A percentile compares a stretch with the other conserved stretches of the same genome.
These are phyloP conservation scores for Gallinago paraguaiae DNA, from an alignment of 2,113 vertebrate genomes.

Conservation along the genomic window DNA sequence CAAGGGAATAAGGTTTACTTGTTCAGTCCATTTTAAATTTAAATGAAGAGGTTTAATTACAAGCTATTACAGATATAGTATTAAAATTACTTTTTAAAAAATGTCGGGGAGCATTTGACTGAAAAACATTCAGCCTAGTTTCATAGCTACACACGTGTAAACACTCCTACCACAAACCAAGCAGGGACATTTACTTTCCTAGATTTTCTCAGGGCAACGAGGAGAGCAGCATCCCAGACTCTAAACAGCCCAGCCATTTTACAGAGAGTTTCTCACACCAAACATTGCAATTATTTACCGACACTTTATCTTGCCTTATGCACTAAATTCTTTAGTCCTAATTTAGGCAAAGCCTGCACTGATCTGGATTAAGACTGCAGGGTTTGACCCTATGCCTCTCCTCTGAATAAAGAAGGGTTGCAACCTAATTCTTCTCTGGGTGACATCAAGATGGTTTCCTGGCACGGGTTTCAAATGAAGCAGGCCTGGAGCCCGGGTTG, in stretches of 20 bases:
- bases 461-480: neutral
- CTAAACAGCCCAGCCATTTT: neutral
- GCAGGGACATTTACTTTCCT: neutral
- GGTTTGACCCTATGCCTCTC: neutral
- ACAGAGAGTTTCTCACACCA: neutral
- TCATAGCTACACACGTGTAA: neutral
- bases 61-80: neutral
- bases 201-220: neutral
- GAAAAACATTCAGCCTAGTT: neutral
- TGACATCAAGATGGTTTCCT: neutral
- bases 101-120: neutral
- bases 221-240: neutral
- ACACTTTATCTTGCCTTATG: neutral
- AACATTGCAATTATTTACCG: neutral
- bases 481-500: neutral
- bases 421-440: neutral
- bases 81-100: neutral
- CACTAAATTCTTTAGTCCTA: neutral
- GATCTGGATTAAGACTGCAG: neutral
- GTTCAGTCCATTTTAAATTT: neutral
- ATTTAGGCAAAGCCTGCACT: neutral
- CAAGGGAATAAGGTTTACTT: neutral
- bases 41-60: neutral
- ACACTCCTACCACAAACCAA: neutral
- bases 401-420: neutral